phyloP scores from a whole-genome alignment of 1,140 invertebrate species.

The Lethocerus indicus region DNA sequence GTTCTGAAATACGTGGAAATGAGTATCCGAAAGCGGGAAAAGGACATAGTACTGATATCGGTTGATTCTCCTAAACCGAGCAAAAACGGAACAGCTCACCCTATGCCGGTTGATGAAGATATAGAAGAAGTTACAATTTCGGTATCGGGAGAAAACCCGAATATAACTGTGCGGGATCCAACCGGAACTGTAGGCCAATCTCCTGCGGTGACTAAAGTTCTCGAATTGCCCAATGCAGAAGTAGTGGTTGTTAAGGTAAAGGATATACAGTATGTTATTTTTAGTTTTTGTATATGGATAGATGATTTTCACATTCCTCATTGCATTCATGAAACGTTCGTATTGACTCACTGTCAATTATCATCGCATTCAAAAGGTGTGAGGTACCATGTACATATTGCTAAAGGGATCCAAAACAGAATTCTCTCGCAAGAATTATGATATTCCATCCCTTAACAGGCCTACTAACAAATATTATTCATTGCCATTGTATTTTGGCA shows the following conservation, averaged over 20 bases:
- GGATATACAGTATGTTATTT: not conserved
- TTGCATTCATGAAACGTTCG: too few species aligned
- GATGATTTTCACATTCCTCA: too few species aligned
- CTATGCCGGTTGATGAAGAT: slow-evolving; percentile 38
- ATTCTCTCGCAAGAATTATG: too few species aligned
- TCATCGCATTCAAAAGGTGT: too few species aligned
- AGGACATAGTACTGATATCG: slow-evolving; percentile 38
- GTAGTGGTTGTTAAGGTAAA: slow-evolving; percentile 27
- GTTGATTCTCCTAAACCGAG: slow-evolving; percentile 25
- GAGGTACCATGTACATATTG: too few species aligned
- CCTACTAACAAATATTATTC: too few species aligned
- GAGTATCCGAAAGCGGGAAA: too few species aligned
- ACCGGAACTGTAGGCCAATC: slow-evolving; percentile 22
- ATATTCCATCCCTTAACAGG: too few species aligned
- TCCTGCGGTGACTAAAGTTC: slow-evolving; percentile 26
- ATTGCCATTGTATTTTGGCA: too few species aligned
- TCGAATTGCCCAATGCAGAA: slow-evolving; percentile 43
- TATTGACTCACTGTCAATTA: too few species aligned
- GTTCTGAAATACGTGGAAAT: too few species aligned
- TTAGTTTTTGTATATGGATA: not conserved
- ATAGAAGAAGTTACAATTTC: slow-evolving; percentile 46
- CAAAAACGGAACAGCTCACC: slow-evolving; percentile 24
- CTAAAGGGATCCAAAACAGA: too few species aligned
- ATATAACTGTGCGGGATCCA: slow-evolving; percentile 29
- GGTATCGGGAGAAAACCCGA: slow-evolving; percentile 37